Conservation (phyloP, 2,113 vertebrate genomes). For the Periophthalmodon schlosseri region DNA sequence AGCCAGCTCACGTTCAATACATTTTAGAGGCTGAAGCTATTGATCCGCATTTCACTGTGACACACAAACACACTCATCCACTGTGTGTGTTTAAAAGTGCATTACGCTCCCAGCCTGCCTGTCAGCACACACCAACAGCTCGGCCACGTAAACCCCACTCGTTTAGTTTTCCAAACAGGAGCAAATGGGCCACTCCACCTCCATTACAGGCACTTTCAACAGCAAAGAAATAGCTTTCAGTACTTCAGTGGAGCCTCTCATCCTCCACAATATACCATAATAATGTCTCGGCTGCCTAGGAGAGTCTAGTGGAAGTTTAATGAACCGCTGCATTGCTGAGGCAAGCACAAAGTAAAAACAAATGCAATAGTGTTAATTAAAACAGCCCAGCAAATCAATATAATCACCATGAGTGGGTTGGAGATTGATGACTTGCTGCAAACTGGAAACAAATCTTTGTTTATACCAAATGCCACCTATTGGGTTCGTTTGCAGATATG, state of each 20-base stretch:
- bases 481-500: not conserved
- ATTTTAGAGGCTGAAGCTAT: slow-evolving; percentile 74
- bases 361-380: slow-evolving; percentile 15
- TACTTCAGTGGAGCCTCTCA: slow-evolving; percentile 54
- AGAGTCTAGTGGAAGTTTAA: slow-evolving; percentile 32
- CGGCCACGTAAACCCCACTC: slow-evolving; percentile 50
- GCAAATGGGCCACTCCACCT: slow-evolving; percentile 69
- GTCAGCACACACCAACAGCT: slow-evolving; percentile 63
- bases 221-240: slow-evolving; percentile 55
- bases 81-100: slow-evolving; percentile 65
- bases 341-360: slow-evolving; percentile 8
- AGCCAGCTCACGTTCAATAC: slow-evolving; percentile 74
- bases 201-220: slow-evolving; percentile 68
- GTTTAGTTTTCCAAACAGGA: slow-evolving; percentile 68
- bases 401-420: slow-evolving; percentile 15
- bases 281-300: slow-evolving; percentile 46
- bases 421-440: slow-evolving; percentile 3
- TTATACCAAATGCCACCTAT: slow-evolving; percentile 13
- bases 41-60: slow-evolving; percentile 46
- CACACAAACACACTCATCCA: slow-evolving; percentile 34
- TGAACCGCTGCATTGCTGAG: slow-evolving; percentile 10
- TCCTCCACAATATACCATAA: slow-evolving; percentile 61
- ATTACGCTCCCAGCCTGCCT: slow-evolving; percentile 61
- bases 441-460: slow-evolving; percentile 19
- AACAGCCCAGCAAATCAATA: slow-evolving; percentile 21